Conservation (phyloP, 2,888 invertebrate genomes). For the Ophioninae sp. region DNA sequence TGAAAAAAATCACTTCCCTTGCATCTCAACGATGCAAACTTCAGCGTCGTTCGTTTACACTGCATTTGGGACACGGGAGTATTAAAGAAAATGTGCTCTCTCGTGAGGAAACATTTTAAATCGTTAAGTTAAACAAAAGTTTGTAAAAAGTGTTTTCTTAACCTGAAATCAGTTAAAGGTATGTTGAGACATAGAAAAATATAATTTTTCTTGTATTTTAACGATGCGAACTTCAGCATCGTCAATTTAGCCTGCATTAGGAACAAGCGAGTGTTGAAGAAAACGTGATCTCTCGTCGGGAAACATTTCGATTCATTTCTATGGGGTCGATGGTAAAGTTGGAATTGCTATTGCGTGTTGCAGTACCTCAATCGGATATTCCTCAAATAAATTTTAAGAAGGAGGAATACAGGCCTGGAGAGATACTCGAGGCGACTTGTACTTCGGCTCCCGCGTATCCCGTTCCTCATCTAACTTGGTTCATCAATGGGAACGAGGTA, state of each 20-base stretch:
- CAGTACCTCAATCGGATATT: conserved; percentile 86
- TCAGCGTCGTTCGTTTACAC: neutral
- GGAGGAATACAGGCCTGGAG: conserved; percentile 86
- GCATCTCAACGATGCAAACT: too few species aligned
- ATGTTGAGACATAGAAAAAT: too few species aligned
- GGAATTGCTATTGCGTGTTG: conserved; percentile 21
- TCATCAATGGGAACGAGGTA: conserved; percentile 89
- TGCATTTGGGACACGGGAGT: neutral
- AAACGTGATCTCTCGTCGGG: neutral
- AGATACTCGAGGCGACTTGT: conserved; percentile 88
- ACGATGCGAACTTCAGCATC: too few species aligned
- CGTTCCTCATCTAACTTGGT: conserved; percentile 89
- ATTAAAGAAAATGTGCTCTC: neutral
- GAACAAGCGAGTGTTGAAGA: neutral
- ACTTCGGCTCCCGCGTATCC: conserved; percentile 88
- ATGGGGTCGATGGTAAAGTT: neutral
- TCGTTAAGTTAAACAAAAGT: too few species aligned
- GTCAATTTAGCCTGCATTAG: neutral
- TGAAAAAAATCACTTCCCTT: too few species aligned
- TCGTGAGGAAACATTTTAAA: neutral
- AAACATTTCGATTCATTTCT: neutral
- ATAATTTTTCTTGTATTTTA: too few species aligned
- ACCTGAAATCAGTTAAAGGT: too few species aligned
- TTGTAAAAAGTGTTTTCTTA: too few species aligned
- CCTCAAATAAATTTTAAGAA: conserved; percentile 88